Conservation (phyloP, 2,888 invertebrate species). For the Odontothrips loti region DNA sequence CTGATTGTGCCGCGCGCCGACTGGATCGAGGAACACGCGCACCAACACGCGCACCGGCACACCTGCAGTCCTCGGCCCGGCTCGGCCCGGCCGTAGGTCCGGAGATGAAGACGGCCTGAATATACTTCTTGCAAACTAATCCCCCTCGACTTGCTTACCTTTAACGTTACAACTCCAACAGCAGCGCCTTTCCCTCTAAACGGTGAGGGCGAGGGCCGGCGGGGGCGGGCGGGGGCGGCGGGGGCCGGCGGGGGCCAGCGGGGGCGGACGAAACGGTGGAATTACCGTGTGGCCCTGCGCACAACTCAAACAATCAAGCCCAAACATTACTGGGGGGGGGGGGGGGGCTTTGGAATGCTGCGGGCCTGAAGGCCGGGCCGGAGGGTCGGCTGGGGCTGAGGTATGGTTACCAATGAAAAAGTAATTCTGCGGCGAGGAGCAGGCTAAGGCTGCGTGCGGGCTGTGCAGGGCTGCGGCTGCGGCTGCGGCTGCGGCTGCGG, state of each 20-base stretch:
- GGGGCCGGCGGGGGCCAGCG: background rate
- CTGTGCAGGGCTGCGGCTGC: background rate
- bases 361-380: too few species aligned
- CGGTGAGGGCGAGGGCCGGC: background rate
- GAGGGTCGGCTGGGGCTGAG: too few species aligned
- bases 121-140: constrained; percentile 6
- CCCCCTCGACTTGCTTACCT: background rate
- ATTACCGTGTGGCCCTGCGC: background rate
- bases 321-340: too few species aligned
- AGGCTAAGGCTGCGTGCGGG: background rate
- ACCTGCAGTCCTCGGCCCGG: background rate
- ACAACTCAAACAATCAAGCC: background rate
- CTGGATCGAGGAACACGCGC: too few species aligned
- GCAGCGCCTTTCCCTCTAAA: background rate
- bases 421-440: too few species aligned
- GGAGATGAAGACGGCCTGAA: background rate
- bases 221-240: background rate
- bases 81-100: background rate
- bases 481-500: too few species aligned
- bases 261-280: background rate
- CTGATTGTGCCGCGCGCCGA: too few species aligned
- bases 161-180: background rate
- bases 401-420: too few species aligned
- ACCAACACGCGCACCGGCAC: too few species aligned
- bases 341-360: too few species aligned